phyloP scores from a whole-genome alignment of 2,888 invertebrate species.

The Erebia epiphron region DNA sequence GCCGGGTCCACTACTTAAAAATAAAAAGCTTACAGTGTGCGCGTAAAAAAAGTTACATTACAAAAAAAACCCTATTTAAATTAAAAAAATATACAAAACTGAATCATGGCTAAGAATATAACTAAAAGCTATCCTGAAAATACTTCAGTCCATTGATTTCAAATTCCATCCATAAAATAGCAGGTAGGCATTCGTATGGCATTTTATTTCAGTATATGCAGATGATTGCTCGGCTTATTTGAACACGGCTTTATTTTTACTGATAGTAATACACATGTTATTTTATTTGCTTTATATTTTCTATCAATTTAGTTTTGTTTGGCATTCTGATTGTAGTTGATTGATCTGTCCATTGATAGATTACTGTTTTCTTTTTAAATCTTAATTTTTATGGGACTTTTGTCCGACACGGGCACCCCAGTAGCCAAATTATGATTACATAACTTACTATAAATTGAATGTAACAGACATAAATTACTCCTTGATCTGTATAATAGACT shows the following conservation, averaged over 20 bases:
- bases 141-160: background rate
- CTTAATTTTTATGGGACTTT: too few relatives aligned
- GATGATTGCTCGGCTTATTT: conserved; percentile 6
- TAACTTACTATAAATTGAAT: too few relatives aligned
- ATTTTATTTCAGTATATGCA: conserved; percentile 7
- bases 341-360: background rate
- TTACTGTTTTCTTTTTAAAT: background rate
- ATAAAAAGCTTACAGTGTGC: too few relatives aligned
- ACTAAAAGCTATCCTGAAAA: background rate
- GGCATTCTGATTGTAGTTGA: background rate
- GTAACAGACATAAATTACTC: too few relatives aligned
- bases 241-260: background rate
- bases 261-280: background rate
- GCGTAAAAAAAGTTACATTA: too few relatives aligned
- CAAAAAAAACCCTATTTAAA: too few relatives aligned
- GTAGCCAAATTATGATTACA: too few relatives aligned
- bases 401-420: too few relatives aligned
- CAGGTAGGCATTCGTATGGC: background rate
- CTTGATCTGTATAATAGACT: too few relatives aligned
- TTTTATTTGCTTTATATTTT: background rate
- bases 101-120: background rate
- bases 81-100: background rate
- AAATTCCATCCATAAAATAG: conserved; percentile 3
- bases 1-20: too few relatives aligned
- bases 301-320: background rate